A percentile compares a stretch with the other conserved stretches of the same genome.
phyloP scores from a whole-genome alignment of 2,113 vertebrate species.

The Toxotes jaculatrix region DNA sequence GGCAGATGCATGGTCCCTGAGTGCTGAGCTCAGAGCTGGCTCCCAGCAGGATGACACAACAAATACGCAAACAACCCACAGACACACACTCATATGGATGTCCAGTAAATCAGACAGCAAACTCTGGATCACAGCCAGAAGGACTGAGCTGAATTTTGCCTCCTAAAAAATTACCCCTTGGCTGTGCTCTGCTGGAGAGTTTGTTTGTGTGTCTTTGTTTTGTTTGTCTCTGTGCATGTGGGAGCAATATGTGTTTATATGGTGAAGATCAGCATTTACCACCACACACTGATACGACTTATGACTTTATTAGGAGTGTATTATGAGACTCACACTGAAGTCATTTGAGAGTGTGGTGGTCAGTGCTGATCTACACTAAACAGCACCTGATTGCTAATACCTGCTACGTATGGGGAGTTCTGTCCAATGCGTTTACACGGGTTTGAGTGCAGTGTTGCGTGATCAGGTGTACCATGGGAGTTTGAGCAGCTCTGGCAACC shows the following conservation, averaged over 20 bases:
- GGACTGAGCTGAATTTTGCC: conserved; percentile 12
- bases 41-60: conserved; percentile 62
- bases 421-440: conserved; percentile 5
- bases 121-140: conserved; percentile 34
- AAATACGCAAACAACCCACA: conserved; percentile 34
- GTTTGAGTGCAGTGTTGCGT: conserved; percentile 22
- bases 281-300: no score
- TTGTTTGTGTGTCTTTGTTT: background rate
- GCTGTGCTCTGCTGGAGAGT: background rate
- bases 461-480: conserved; percentile 46
- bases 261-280: no score
- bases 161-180: background rate
- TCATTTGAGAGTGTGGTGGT: no score
- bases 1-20: conserved; percentile 62
- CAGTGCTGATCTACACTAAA: no score
- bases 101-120: conserved; percentile 57
- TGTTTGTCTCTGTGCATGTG: conserved; percentile 15
- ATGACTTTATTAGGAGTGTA: no score
- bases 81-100: conserved; percentile 35
- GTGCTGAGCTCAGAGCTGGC: conserved; percentile 67
- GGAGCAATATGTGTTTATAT: conserved; percentile 23
- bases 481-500: conserved; percentile 40
- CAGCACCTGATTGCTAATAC: no score
- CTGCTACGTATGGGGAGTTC: no score
- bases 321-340: no score